phyloP scores from a whole-genome alignment of 2,888 invertebrate species.

The Euplexia lucipara region DNA sequence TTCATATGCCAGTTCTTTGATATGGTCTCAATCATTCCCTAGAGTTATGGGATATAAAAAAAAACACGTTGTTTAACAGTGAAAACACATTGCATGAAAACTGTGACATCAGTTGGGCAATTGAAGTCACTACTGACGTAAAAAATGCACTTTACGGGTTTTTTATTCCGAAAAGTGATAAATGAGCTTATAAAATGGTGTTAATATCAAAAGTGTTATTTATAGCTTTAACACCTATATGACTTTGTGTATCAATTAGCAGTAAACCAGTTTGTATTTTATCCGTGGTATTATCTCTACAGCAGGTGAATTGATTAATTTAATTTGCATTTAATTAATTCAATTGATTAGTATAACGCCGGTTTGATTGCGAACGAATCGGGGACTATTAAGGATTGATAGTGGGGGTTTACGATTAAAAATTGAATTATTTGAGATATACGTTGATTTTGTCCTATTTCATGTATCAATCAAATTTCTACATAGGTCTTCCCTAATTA shows the following conservation, averaged over 20 bases:
- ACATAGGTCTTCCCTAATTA: no score
- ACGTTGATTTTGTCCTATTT: not conserved
- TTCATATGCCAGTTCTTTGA: no score
- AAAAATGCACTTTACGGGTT: no score
- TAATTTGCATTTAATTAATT: conserved; percentile 43
- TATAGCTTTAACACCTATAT: not conserved
- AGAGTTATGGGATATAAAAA: no score
- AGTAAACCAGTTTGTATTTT: conserved; percentile 40
- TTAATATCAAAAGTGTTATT: conserved; percentile 22
- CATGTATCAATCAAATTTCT: not conserved
- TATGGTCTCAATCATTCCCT: no score
- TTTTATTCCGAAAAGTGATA: no score
- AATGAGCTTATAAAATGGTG: not conserved
- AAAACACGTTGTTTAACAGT: no score
- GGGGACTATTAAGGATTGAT: conserved; percentile 27
- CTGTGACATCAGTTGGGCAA: no score
- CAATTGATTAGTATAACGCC: conserved; percentile 29
- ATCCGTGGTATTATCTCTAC: conserved; percentile 39
- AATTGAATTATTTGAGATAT: conserved; percentile 10
- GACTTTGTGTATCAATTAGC: conserved; percentile 10
- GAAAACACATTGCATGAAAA: no score
- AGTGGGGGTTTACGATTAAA: conserved; percentile 12
- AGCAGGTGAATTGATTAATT: conserved; percentile 45
- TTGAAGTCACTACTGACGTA: no score
- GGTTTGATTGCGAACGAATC: conserved; percentile 42